Evolutionary conservation across 2,888 invertebrate species (phyloP).

Genomic region (Lepidocyrtoides sp.): DNA sequence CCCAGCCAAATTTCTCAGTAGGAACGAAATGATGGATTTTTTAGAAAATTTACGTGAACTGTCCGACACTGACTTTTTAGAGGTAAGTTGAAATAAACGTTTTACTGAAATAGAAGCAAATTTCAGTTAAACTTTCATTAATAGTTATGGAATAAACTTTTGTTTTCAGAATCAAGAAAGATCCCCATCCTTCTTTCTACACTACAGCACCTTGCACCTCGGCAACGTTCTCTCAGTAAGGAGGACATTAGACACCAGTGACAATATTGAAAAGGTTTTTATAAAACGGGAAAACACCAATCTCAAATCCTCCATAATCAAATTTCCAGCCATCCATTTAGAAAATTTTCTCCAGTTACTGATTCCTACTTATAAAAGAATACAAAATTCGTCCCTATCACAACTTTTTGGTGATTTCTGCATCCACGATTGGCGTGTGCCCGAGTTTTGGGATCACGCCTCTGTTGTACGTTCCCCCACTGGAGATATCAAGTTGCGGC

Average conservation of each 20-base stretch:
- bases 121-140: too few relatives aligned
- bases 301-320: background rate
- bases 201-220: background rate
- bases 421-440: background rate
- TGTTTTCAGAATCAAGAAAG: background rate
- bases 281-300: background rate
- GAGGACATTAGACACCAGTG: background rate
- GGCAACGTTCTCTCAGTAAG: background rate
- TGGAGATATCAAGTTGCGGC: background rate
- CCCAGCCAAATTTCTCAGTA: too few relatives aligned
- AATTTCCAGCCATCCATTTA: background rate
- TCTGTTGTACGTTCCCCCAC: too few relatives aligned
- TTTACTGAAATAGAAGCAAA: too few relatives aligned
- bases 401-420: background rate
- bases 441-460: background rate
- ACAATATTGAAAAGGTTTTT: background rate
- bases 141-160: too few relatives aligned
- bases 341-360: background rate
- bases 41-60: too few relatives aligned
- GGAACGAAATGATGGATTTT: too few relatives aligned
- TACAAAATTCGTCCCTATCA: background rate
- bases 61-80: too few relatives aligned
- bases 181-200: background rate
- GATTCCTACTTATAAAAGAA: background rate
- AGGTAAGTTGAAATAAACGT: too few relatives aligned